Evolutionary conservation across 2,797 vertebrate genomes (phyloP), one percentile per base, ranked within the genome.

Genomic region (Lepilemur ruficaudatus): DNA sequence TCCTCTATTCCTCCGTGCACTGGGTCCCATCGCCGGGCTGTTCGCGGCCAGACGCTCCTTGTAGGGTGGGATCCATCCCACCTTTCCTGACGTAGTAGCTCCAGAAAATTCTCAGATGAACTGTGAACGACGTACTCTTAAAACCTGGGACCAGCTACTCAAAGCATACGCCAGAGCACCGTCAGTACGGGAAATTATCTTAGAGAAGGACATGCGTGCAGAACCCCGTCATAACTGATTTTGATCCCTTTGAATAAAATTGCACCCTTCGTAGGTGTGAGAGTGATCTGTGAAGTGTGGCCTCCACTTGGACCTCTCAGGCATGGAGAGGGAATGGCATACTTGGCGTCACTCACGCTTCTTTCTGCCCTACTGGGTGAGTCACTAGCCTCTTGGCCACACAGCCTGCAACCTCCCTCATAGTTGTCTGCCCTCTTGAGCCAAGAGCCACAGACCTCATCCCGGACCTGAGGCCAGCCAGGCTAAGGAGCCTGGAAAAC

Each of bases 301-400:
- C 15, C 73, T 38, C 22, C 43, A 28, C 8, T 25, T 38, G 25
- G 78, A 78, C 25, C 46, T 70, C 46, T 55, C 28, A 52, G 84
- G 43, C 8, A 1, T 0, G 2, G 35, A 43, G 4, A 35, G 18
- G 1, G 32, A 9, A 17, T 41, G 79, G 32, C 8, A 5, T 17
- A 22, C 2, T 28, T 18, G 35, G 38, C 10, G 5, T 30, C 28
- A 25, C 35, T 43, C 65, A 38, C 7, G 5, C 20, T n/a, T 8
- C 13, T 6, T n/a, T 8, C 13, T 6, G 15, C 48, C 59, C n/a
- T 6, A 13, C 23, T 14, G n/a, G 48, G 75, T 46, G 23, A 41
- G 89, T 28, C 59, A 8, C 70, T 15, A 15, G 14, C 4, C 28
- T 75, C 25, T 48, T 65, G 2, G 59, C 20, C 30, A 28, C 23